These are phyloP conservation scores for Acyrthosiphon pisum DNA, from an alignment of 1,140 invertebrate species.

Conservation along the genomic window DNA sequence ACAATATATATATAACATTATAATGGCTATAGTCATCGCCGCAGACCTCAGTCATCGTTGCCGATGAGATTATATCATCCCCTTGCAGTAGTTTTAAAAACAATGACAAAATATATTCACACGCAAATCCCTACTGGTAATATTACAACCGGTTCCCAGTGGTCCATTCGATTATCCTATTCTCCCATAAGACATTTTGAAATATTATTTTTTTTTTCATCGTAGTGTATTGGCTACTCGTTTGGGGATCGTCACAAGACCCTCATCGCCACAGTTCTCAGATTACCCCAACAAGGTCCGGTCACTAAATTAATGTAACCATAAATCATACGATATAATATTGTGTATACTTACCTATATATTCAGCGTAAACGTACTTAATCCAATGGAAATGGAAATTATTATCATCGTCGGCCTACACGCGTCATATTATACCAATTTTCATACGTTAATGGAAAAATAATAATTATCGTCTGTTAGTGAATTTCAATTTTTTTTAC, in stretches of 20 bases:
- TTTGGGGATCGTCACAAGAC: background rate
- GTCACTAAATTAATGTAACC: constrained; percentile 25
- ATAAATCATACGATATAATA: background rate
- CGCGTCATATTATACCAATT: no score
- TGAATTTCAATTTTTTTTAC: background rate
- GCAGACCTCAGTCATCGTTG: background rate
- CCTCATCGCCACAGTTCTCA: background rate
- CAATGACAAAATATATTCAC: constrained; percentile 24
- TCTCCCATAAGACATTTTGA: constrained; percentile 12
- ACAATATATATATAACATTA: background rate
- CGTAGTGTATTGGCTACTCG: background rate
- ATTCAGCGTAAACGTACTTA: background rate
- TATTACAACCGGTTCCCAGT: background rate
- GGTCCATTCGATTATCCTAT: background rate
- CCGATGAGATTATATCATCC: background rate
- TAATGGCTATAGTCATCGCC: background rate
- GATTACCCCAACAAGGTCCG: background rate
- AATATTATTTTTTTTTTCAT: background rate
- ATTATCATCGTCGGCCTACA: background rate
- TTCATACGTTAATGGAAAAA: background rate
- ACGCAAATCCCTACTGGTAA: constrained; percentile 23
- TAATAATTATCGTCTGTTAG: constrained; percentile 19
- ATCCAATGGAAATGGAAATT: background rate
- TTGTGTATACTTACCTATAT: background rate
- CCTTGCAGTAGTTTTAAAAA: background rate